Evolutionary conservation across 1,140 invertebrate species (phyloP).

Genomic region (Babylonia areolata): DNA sequence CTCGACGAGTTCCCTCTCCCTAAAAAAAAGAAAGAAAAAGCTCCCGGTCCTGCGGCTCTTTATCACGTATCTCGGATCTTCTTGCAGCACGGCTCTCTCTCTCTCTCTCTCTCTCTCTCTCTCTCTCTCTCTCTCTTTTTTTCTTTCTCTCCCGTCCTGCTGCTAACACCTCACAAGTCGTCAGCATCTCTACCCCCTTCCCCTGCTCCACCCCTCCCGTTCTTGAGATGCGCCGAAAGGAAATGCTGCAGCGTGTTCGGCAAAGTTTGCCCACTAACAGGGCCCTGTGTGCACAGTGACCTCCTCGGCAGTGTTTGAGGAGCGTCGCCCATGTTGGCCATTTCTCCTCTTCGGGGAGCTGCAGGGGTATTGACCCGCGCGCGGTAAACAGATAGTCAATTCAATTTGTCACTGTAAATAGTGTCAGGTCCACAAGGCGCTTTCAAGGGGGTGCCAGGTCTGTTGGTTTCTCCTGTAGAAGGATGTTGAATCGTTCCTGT

Average conservation of each 20-base stretch:
- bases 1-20: too few species aligned
- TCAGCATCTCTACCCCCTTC: too few species aligned
- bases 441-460: not conserved
- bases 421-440: slow-evolving; percentile 9
- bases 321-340: not conserved
- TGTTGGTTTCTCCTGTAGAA: not conserved
- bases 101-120: too few species aligned
- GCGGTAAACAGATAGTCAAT: slow-evolving; percentile 48
- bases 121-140: too few species aligned
- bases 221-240: slow-evolving; percentile 1
- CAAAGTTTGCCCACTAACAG: slow-evolving; percentile 9
- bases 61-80: too few species aligned
- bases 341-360: not conserved
- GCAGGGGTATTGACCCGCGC: slow-evolving; percentile 23
- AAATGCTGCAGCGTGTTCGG: not conserved
- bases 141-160: too few species aligned
- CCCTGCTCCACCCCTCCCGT: not conserved
- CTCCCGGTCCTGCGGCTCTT: too few species aligned
- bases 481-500: slow-evolving; percentile 21
- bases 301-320: slow-evolving; percentile 27
- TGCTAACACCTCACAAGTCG: too few species aligned
- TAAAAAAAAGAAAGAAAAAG: too few species aligned
- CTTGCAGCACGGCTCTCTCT: too few species aligned
- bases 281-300: slow-evolving; percentile 31
- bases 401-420: slow-evolving; percentile 49